Evolutionary conservation across 2,888 invertebrate species (phyloP), one percentile per base, ranked within the genome.

Genomic region (Fragum sueziense): DNA sequence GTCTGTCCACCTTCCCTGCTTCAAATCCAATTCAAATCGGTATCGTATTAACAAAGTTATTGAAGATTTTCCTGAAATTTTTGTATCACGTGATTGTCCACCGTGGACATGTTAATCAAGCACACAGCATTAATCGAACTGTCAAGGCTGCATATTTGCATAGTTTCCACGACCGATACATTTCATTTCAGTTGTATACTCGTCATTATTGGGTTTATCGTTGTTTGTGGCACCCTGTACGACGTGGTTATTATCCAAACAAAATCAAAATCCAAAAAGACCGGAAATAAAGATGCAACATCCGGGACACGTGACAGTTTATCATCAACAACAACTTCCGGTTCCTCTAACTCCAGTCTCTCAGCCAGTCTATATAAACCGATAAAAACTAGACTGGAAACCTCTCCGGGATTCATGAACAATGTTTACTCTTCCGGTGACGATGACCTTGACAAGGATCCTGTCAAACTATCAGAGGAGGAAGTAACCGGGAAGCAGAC

Each of bases 121-220:
- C n/a, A n/a, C n/a, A n/a, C n/a, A n/a, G n/a, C n/a, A n/a, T n/a
- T n/a, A n/a, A n/a, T n/a, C n/a, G n/a, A n/a, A n/a, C n/a, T n/a
- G n/a, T n/a, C n/a, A n/a, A n/a, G n/a, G n/a, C n/a, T n/a, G n/a
- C n/a, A n/a, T n/a, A n/a, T n/a, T n/a, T n/a, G n/a, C n/a, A n/a
- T n/a, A n/a, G n/a, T n/a, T n/a, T n/a, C n/a, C n/a, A n/a, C n/a
- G n/a, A n/a, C n/a, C n/a, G n/a, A n/a, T n/a, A n/a, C n/a, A n/a
- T n/a, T n/a, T n/a, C n/a, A 47, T 76, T 70, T 59, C 52, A 76
- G 76, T 70, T 70, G 70, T 37, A 27, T 74, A 27, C 67, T 78
- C 1, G 31, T 70, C 1, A 70, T 78, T n/a, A 31, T 78, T 27
- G 78, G 65, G 7, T 31, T 37, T 33, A 4, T 74, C 34, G 67